These are phyloP conservation scores for Condylura cristata DNA, from an alignment of 2,113 vertebrate genomes.

Conservation along the genomic window DNA sequence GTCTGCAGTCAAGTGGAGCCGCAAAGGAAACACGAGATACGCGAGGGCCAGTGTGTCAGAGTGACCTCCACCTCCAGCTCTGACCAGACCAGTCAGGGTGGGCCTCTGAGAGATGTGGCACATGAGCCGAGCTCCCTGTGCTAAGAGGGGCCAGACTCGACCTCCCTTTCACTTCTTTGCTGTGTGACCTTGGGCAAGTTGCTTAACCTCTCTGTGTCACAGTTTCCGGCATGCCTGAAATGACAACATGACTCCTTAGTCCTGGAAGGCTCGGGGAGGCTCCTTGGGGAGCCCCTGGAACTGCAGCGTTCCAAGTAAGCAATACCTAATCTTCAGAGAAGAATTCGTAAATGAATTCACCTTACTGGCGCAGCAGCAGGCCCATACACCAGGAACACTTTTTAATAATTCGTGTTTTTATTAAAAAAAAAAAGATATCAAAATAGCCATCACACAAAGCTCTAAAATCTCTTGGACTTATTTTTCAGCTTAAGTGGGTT, in stretches of 20 bases:
- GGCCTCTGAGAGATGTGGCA: neutral
- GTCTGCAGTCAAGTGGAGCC: neutral
- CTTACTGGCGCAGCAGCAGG: neutral
- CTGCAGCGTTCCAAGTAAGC: accelerated
- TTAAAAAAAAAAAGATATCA: neutral
- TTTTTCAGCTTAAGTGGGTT: neutral
- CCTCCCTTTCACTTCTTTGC: neutral
- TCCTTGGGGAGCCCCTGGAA: neutral
- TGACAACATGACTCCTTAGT: accelerated
- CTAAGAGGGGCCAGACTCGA: neutral
- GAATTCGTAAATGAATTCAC: neutral
- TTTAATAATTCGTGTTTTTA: neutral
- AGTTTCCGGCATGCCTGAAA: accelerated
- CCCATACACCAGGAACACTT: accelerated
- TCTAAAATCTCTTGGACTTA: accelerated
- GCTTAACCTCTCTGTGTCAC: neutral
- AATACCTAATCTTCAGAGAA: accelerated
- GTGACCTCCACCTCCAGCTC: neutral
- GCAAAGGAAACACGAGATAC: neutral
- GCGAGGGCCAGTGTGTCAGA: accelerated
- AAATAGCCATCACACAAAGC: neutral
- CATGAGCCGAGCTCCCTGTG: neutral
- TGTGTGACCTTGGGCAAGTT: neutral
- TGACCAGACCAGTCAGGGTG: neutral
- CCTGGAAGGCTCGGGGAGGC: accelerated